Conservation (phyloP, 2,797 vertebrate genomes). For the Taenioides sp. region DNA sequence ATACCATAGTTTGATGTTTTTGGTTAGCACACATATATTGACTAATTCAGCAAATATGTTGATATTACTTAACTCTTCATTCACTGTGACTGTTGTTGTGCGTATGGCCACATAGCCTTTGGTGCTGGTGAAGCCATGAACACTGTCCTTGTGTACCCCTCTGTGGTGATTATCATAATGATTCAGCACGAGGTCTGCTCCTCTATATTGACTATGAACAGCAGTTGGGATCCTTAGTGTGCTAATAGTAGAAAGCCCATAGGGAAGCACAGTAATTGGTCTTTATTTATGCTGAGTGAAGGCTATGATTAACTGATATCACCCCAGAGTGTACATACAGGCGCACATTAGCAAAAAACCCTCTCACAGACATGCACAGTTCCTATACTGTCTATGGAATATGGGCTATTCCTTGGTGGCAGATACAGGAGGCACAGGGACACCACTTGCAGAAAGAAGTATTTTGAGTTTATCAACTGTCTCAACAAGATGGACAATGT, state of each 20-base stretch:
- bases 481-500: neutral
- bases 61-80: neutral
- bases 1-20: neutral
- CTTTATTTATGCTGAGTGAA: slow-evolving; percentile 79
- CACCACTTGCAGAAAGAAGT: slow-evolving; percentile 47
- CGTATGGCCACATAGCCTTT: slow-evolving; percentile 19
- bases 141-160: slow-evolving; percentile 52
- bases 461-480: slow-evolving; percentile 42
- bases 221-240: slow-evolving; percentile 71
- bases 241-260: slow-evolving; percentile 67
- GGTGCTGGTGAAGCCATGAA: slow-evolving; percentile 33
- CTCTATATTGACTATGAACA: slow-evolving; percentile 60
- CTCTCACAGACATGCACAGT: slow-evolving; percentile 22
- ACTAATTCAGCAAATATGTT: neutral
- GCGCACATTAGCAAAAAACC: slow-evolving; percentile 40
- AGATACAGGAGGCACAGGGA: slow-evolving; percentile 50
- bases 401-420: slow-evolving; percentile 61
- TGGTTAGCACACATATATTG: neutral
- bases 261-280: slow-evolving; percentile 73
- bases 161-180: slow-evolving; percentile 53
- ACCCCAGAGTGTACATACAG: slow-evolving; percentile 64
- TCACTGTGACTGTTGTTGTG: slow-evolving; percentile 23
- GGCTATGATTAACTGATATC: slow-evolving; percentile 79
- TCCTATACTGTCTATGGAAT: slow-evolving; percentile 46
- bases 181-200: slow-evolving; percentile 60